Base-by-base conservation (phyloP, 2,797 vertebrate species). In the Pipistrellus kuhlii region DNA sequence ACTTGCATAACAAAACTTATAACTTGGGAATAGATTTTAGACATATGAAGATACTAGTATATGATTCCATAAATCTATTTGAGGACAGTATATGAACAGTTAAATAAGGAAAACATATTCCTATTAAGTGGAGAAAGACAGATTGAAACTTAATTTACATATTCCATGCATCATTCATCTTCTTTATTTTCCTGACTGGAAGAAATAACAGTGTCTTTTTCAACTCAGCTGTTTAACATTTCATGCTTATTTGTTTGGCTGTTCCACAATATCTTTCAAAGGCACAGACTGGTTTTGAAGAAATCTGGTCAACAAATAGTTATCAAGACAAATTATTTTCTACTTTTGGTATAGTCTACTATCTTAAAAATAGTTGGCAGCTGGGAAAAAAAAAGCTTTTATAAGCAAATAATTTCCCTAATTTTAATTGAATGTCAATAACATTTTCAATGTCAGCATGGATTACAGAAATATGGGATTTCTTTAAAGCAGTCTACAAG, bases 381-480 rank as follows among this genome's bases (percentile, higher is more conserved):
- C 62, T 59, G 35, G 59, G 23, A 0, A 62, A 62, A 62, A 62
- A 91, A 96, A 94, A 48, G 2, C 53, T 64, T 90, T 94, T 64
- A 88, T 77, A 89, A 91, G 68, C 55, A 96, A 92, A 93, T 41
- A 69, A 15, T 41, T 85, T 81, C 53, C 85, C 23, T 93, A 38
- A 95, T 87, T 93, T 96, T 95, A 96, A 92, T 75, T 93, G 89
- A 94, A 84, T 4, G 2, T 94, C 86, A 95, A 76, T 96, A 95
- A 89, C 92, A 94, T 68, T 57, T 84, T 88, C 91, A 94, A 1
- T 48, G 77, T 94, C 75, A 92, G 81, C 62, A 44, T 51, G 35
- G 68, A 83, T 91, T 94, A 78, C 7, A 71, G 51, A 93, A 94
- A 91, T 84, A 84, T 30, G 73, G 35, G 38, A 84, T 95, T 95